phyloP scores from a whole-genome alignment of 2,113 vertebrate species.

The Misgurnus mizolepis region DNA sequence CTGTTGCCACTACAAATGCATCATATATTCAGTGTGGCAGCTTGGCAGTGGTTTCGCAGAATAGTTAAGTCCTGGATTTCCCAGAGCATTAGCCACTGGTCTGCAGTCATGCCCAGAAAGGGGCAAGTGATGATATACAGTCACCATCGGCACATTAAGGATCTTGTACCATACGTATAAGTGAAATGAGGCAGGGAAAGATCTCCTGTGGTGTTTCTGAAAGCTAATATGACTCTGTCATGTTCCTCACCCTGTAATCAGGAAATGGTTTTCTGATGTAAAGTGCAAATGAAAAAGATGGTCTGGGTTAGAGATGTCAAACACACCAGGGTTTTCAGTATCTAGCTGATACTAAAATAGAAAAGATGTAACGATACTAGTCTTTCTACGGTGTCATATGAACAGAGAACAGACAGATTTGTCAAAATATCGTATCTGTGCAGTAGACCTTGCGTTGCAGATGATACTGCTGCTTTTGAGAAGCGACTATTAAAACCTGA shows the following conservation, averaged over 20 bases:
- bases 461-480: too few relatives aligned
- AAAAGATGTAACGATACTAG: background rate
- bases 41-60: constrained; percentile 15
- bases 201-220: background rate
- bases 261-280: constrained; percentile 9
- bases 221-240: constrained; percentile 9
- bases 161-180: constrained; percentile 6
- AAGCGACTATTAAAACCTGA: too few relatives aligned
- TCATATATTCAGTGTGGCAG: background rate
- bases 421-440: too few relatives aligned
- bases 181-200: constrained; percentile 17
- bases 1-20: constrained; percentile 21
- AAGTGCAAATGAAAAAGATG: constrained; percentile 13
- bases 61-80: constrained; percentile 21
- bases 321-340: background rate
- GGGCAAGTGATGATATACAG: background rate
- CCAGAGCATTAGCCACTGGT: constrained; percentile 3
- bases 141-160: constrained; percentile 14
- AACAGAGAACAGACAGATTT: too few relatives aligned
- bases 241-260: constrained; percentile 10
- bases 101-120: background rate
- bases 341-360: background rate
- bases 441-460: too few relatives aligned
- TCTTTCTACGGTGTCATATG: too few relatives aligned
- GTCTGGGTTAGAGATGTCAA: background rate